Evolutionary conservation across 2,113 vertebrate species (phyloP), one percentile per base, ranked within the genome.

Genomic region (Campylomormyrus numenius): DNA sequence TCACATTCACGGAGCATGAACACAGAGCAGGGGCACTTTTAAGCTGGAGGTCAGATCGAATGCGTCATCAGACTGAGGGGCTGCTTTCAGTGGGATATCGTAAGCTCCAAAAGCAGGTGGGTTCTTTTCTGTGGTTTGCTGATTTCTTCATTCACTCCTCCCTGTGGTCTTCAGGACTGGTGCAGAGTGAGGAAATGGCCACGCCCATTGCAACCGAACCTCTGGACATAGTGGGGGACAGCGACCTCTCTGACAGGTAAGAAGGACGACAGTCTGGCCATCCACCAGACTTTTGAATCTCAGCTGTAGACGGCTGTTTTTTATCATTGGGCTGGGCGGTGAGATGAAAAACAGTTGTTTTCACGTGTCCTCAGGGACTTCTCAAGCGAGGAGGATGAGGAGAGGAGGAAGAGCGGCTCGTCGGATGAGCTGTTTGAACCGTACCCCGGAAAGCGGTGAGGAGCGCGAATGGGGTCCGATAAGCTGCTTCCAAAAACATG

Each of bases 241-340:
- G 97, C 92, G 97, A 98, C 93, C 94, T 98, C 92, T 98, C 97
- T 89, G 98, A 99, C 95, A 97, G 97, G 98, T 99, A 1, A 66
- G 62, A 3, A 66, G 9, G n/a, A 31, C 9, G 24, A 11, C 13
- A 7, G 74, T 19, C 13, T 19, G 31, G 27, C 31, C 13, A 6
- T 17, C 0, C 13, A 17, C 10, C 70, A 39, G 27, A 77, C 70
- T 77, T 27, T 27, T 66, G 24, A 66, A 66, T 66, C 58, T 66
- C 9, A 11, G 58, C 58, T 77, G 35, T 80, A 17, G 74, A 35
- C 7, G 13, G 15, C 17, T 3, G 15, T 8, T 1, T 39, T 74
- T 77, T 39, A 19, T 5, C 35, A 80, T 35, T 19, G 39, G 35
- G 35, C 74, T 80, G 74, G 13, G 35, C 6, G 5, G 17, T 19